Percentiles rank a stretch among this genome's conserved stretches.
phyloP scores from a whole-genome alignment of 2,797 vertebrate genomes.

The Ptychadena robeensis region DNA sequence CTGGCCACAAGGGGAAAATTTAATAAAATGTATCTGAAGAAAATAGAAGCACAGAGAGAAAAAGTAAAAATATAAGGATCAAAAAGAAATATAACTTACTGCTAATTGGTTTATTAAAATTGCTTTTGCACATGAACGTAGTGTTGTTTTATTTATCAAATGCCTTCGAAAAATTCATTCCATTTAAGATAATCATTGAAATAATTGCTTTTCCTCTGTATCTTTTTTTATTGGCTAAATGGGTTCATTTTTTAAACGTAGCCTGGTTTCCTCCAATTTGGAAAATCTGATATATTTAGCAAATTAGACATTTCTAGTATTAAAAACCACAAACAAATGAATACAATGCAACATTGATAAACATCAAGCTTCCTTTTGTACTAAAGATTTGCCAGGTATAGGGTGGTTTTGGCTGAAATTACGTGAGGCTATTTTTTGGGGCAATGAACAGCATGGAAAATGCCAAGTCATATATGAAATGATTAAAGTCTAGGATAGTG shows the following conservation, averaged over 20 bases:
- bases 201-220: background rate
- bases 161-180: background rate
- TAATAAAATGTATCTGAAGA: background rate
- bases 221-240: background rate
- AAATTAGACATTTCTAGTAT: too few relatives aligned
- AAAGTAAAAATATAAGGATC: background rate
- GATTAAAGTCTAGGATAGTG: too few relatives aligned
- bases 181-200: background rate
- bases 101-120: constrained; percentile 32
- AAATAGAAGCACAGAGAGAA: background rate
- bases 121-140: background rate
- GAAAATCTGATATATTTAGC: background rate
- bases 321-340: too few relatives aligned
- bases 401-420: too few relatives aligned
- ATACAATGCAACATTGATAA: too few relatives aligned
- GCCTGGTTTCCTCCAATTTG: too few relatives aligned
- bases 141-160: background rate
- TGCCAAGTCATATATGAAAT: too few relatives aligned
- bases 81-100: background rate
- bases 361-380: too few relatives aligned
- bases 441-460: too few relatives aligned
- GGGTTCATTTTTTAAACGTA: background rate
- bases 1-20: constrained; percentile 37
- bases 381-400: too few relatives aligned
- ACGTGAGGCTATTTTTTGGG: too few relatives aligned